A percentile compares a stretch with the other conserved stretches of the same genome.
Evolutionary conservation across 2,888 invertebrate genomes (phyloP).

Genomic region (Andrena praecox): DNA sequence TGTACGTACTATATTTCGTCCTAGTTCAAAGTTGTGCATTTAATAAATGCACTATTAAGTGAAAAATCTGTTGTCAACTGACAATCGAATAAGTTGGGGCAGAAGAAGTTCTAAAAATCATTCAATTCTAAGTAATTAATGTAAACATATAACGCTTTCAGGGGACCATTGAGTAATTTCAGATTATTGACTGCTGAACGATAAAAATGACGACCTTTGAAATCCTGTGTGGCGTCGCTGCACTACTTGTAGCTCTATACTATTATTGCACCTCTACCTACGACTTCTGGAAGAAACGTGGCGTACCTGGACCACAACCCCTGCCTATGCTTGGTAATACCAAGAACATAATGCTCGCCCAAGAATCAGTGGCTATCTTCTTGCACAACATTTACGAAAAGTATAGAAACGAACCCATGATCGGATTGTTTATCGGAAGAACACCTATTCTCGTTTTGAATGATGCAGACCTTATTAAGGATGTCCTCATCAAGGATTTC

Average conservation of each 20-base stretch:
- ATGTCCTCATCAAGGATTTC: conserved; percentile 84
- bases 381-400: conserved; percentile 56
- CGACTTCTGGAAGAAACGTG: conserved; percentile 83
- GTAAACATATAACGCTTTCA: background rate
- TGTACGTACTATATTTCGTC: too few relatives aligned
- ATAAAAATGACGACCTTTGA: conserved; percentile 45
- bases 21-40: too few relatives aligned
- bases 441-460: conserved; percentile 82
- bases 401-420: conserved; percentile 70
- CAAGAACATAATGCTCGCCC: conserved; percentile 65
- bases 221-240: conserved; percentile 83
- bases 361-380: background rate
- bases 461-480: conserved; percentile 81
- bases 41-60: too few relatives aligned
- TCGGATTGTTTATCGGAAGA: conserved; percentile 83
- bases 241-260: conserved; percentile 55
- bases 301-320: conserved; percentile 83
- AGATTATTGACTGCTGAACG: background rate
- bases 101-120: background rate
- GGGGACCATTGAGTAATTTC: background rate
- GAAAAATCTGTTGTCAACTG: too few relatives aligned
- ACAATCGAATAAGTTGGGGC: too few relatives aligned
- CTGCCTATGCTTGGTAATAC: conserved; percentile 81
- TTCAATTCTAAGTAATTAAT: background rate
- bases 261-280: conserved; percentile 79